Evolutionary conservation across 2,797 vertebrate genomes (phyloP).

Genomic region (Benthosema pterotum): DNA sequence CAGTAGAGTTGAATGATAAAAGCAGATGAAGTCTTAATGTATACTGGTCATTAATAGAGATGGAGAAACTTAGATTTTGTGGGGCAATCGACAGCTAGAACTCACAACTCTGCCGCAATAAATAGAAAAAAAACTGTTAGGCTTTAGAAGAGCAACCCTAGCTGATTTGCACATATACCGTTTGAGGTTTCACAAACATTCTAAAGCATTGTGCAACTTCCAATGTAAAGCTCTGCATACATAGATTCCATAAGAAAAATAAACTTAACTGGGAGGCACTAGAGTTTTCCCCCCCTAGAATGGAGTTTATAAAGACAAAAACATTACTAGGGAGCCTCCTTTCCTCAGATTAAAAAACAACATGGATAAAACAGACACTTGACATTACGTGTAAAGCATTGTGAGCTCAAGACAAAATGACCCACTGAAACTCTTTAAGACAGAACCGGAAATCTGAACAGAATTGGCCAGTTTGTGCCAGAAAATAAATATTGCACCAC

Average conservation of each 20-base stretch:
- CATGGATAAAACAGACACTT: constrained; percentile 66
- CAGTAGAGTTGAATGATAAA: constrained; percentile 23
- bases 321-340: constrained; percentile 45
- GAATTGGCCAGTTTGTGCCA: constrained; percentile 55
- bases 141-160: constrained; percentile 54
- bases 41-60: constrained; percentile 36
- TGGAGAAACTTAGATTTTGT: too few relatives aligned
- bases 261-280: constrained; percentile 70
- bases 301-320: constrained; percentile 54
- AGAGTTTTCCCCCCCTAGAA: constrained; percentile 53
- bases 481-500: constrained; percentile 84
- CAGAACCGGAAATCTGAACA: constrained; percentile 61
- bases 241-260: constrained; percentile 38
- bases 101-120: constrained; percentile 63
- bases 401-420: constrained; percentile 45
- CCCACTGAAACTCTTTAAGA: constrained; percentile 48
- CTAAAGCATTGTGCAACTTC: constrained; percentile 67
- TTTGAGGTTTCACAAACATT: constrained; percentile 55
- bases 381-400: constrained; percentile 56
- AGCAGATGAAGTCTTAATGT: constrained; percentile 16
- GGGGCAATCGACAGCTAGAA: constrained; percentile 31
- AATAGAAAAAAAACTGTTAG: constrained; percentile 74
- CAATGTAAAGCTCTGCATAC: constrained; percentile 73
- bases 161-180: constrained; percentile 45
- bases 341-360: constrained; percentile 55